A percentile compares a stretch with the other conserved stretches of the same genome.
Evolutionary conservation across 2,113 vertebrate species (phyloP).

Genomic region (Callionymus lyra): DNA sequence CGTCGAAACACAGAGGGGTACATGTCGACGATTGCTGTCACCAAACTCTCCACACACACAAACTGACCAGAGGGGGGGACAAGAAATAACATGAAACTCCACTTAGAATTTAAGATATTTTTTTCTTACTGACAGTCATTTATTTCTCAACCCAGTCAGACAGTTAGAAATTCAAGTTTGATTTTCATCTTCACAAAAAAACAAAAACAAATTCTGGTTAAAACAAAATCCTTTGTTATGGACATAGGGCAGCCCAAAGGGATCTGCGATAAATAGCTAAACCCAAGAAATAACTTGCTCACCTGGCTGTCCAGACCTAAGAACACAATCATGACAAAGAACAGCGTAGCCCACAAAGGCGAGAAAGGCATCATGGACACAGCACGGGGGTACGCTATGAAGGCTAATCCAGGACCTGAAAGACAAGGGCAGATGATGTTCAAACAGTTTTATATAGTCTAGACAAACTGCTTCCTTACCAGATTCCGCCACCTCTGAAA

Average conservation of each 20-base stretch:
- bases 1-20: slow-evolving; percentile 78
- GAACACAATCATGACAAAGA: slow-evolving; percentile 90
- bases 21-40: slow-evolving; percentile 87
- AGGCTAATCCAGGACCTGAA: slow-evolving; percentile 89
- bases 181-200: too few species aligned
- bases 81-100: background rate
- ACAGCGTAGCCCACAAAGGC: slow-evolving; percentile 86
- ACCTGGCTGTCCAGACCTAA: slow-evolving; percentile 79
- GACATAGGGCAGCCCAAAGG: too few species aligned
- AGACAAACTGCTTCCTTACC: slow-evolving; percentile 61
- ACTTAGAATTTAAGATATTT: too few species aligned
- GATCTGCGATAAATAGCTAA: too few species aligned
- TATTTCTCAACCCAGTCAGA: too few species aligned
- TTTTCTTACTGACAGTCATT: too few species aligned
- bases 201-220: too few species aligned
- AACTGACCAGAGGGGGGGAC: slow-evolving; percentile 61
- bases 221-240: too few species aligned
- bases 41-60: slow-evolving; percentile 85
- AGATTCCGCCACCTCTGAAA: slow-evolving; percentile 86
- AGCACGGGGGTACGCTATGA: slow-evolving; percentile 92
- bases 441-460: background rate
- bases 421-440: background rate
- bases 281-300: background rate
- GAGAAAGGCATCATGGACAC: slow-evolving; percentile 94
- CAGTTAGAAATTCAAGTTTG: too few species aligned